phyloP scores from a whole-genome alignment of 2,797 vertebrate genomes.

The Typhlichthys subterraneus region DNA sequence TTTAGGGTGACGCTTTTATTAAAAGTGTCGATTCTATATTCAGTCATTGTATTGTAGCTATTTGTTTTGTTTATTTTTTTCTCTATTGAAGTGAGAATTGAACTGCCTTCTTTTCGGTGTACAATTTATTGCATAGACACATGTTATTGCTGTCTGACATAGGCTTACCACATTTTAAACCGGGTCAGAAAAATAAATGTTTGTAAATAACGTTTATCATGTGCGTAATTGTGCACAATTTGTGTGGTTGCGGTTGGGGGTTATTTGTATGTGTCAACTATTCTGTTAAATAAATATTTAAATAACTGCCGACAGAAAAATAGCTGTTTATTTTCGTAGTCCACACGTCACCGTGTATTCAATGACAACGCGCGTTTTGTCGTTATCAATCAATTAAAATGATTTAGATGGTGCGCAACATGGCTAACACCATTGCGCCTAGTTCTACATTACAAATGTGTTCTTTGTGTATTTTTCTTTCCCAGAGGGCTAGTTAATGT shows the following conservation, averaged over 20 bases:
- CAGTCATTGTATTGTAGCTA: too few relatives aligned
- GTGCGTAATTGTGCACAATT: too few relatives aligned
- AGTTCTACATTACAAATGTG: not conserved
- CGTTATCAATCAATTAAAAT: conserved; percentile 31
- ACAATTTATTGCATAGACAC: too few relatives aligned
- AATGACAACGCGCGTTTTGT: conserved; percentile 12
- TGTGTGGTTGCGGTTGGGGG: too few relatives aligned
- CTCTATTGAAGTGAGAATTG: too few relatives aligned
- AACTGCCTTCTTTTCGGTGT: too few relatives aligned
- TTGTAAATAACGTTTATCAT: not conserved
- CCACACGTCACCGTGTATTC: conserved; percentile 6
- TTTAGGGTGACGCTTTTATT: too few relatives aligned
- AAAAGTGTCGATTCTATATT: too few relatives aligned
- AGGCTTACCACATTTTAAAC: too few relatives aligned
- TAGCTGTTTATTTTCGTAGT: not conserved
- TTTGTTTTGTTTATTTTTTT: too few relatives aligned
- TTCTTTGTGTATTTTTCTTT: not conserved
- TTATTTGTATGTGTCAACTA: not conserved
- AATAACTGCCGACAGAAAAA: not conserved
- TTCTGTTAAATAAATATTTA: not conserved
- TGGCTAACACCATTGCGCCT: conserved; percentile 2
- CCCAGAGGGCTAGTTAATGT: not conserved
- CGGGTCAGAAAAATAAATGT: too few relatives aligned
- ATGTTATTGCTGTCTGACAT: not conserved
- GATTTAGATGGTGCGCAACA: conserved; percentile 31